Evolutionary conservation across 1,140 invertebrate species (phyloP), one percentile per base, ranked within the genome.

Genomic region (Dinothrombium tinctorium): DNA sequence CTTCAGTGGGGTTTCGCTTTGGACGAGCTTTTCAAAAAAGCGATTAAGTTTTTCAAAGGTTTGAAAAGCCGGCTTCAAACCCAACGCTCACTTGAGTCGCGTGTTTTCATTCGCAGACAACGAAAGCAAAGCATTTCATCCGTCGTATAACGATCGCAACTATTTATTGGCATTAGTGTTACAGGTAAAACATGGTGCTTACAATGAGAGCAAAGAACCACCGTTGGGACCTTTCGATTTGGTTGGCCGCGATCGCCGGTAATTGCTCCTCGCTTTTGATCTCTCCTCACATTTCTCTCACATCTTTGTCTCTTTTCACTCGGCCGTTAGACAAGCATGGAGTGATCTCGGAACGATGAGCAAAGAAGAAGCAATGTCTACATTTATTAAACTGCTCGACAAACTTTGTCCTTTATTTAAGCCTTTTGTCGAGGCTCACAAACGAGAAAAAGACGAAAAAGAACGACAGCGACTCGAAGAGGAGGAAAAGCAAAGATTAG

Each of bases 211-310:
- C 43, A 76, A 73, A 45, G 70, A 73, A 8, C 73, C 79, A 26
- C 79, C 82, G 25, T 59, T 92, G 25, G 89, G 89, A 26, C 81
- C 90, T 1, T 61, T 95, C 17, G 87, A 95, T 64, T 81, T 95
- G 5, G 86, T 95, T 50, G 89, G 89, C 1, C 74, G 72, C 56
- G 86, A 95, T 56, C 66, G 87, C 43, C 70, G 82, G 69, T 72
- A 54, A 54, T 46, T 41, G 15, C n/a, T 39, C n/a, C 17, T 28
- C 6, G 15, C 2, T 1, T 29, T n/a, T 9, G 19, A 37, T 11
- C 24, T 36, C n/a, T 12, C 14, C 15, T 26, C 14, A 29, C 26
- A 40, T 14, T 17, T 37, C 17, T 37, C 2, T 11, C 2, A 17
- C 15, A 3, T 15, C 2, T 35, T 40, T 21, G 17, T 33, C 33